Base-by-base conservation (phyloP, 2,113 vertebrate genomes). In the Rhagologus leucostigma region DNA sequence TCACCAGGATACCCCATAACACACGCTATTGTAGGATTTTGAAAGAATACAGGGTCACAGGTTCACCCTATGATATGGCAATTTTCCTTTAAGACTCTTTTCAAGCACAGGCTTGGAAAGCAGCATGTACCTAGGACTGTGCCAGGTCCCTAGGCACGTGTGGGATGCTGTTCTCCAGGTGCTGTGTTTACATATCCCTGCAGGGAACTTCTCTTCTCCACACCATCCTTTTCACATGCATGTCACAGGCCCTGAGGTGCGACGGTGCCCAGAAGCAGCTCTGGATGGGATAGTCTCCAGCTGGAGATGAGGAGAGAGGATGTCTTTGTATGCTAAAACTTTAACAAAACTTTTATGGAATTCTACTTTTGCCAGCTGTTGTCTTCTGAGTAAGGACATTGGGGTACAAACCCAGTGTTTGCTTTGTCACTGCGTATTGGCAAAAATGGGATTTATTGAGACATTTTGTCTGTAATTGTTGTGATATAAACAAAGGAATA, bases 111-210 rank as follows among this genome's bases (percentile, higher is more conserved):
- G 11, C 32, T 62, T 35, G 37, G 67, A 44, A 70, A 75, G 16
- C 10, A 73, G 12, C 20, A 2, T 0, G 1, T 30, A 16, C 6
- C 8, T 35, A 17, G 19, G 46, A 4, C 29, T 0, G 0, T 24
- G 37, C 27, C 33, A 47, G n/a, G 32, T 20, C 9, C 3, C 16
- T 15, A 5, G 3, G 2, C 29, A 46, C 2, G 1, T 29, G 16
- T 1, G 1, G 30, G 41, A 26, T 56, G 49, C 41, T 64, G 33
- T 41, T 80, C 33, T 46, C 16, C 53, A 37, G 33, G 42, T 35
- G 14, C 42, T 67, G 17, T 27, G 41, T 49, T 76, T 42, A 5
- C 30, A 6, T 37, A 37, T 32, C 20, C 33, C 18, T 74, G 16
- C 6, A 69, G 57, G 30, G 59, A 27, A 30, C 13, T 46, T 53